phyloP scores from a whole-genome alignment of 1,140 invertebrate genomes.

The Teleogryllus occipitalis region DNA sequence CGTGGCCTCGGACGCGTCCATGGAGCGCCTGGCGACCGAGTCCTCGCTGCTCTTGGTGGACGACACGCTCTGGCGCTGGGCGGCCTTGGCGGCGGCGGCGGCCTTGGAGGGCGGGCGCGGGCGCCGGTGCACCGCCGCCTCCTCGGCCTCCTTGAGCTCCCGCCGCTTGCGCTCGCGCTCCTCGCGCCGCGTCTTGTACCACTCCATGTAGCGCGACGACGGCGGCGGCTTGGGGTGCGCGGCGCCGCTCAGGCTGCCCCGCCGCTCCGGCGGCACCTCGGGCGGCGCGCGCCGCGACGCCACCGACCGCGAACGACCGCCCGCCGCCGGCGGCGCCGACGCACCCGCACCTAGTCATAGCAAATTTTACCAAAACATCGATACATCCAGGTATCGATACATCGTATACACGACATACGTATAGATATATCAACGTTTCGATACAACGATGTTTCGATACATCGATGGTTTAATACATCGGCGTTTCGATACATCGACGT shows the following conservation, averaged over 20 bases:
- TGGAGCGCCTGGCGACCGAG: neutral
- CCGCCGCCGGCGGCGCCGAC: too few species aligned
- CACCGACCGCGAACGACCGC: neutral
- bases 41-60: neutral
- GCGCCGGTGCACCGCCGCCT: neutral
- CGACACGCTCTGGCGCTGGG: neutral
- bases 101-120: neutral
- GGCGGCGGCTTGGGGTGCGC: conserved; percentile 14
- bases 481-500: too few species aligned
- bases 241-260: neutral
- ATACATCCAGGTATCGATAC: too few species aligned
- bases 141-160: neutral
- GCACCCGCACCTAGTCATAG: too few species aligned
- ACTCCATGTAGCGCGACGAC: conserved; percentile 44
- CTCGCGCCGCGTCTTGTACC: conserved; percentile 41
- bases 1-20: too few species aligned
- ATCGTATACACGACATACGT: too few species aligned
- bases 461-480: too few species aligned
- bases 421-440: too few species aligned
- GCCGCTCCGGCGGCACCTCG: neutral
- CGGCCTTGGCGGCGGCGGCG: too few species aligned
- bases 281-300: too few species aligned
- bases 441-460: too few species aligned
- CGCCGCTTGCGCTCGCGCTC: conserved; percentile 22
- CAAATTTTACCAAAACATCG: too few species aligned